Percentiles rank a stretch among this genome's conserved stretches.
Evolutionary conservation across 2,888 invertebrate species (phyloP).

Genomic region (Epirrhoe tristata): DNA sequence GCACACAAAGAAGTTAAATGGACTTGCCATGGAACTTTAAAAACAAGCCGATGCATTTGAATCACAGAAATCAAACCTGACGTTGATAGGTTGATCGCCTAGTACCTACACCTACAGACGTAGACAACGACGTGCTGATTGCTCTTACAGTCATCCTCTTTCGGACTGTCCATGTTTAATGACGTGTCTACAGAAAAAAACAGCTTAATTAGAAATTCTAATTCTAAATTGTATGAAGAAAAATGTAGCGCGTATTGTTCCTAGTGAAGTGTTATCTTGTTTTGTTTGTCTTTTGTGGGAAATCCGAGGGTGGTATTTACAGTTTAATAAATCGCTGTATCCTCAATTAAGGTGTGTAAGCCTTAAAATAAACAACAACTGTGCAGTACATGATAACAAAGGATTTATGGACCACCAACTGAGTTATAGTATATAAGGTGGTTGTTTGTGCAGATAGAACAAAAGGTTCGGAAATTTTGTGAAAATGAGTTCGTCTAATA

Average conservation of each 20-base stretch:
- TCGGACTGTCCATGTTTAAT: constrained; percentile 48
- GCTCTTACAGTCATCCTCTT: constrained; percentile 51
- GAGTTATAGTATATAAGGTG: constrained; percentile 48
- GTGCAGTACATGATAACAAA: constrained; percentile 60
- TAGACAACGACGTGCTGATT: constrained; percentile 18
- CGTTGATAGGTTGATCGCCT: not conserved
- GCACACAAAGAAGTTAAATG: too few relatives aligned
- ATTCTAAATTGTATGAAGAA: constrained; percentile 9
- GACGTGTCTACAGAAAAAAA: constrained; percentile 44
- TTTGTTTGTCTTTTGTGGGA: constrained; percentile 74
- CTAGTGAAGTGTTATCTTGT: constrained; percentile 30
- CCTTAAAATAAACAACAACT: constrained; percentile 62
- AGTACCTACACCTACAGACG: constrained; percentile 2
- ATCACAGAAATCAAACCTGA: not conserved
- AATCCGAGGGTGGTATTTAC: constrained; percentile 70
- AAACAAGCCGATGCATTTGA: not conserved
- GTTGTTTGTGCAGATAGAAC: constrained; percentile 38
- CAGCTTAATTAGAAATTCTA: constrained; percentile 6
- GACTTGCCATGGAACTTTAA: not conserved
- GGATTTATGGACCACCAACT: constrained; percentile 68
- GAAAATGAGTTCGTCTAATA: constrained; percentile 62
- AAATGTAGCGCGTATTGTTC: constrained; percentile 22
- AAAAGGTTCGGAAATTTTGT: constrained; percentile 37
- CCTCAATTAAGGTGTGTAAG: constrained; percentile 70
- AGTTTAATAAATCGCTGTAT: constrained; percentile 53